Base-by-base conservation (phyloP, 2,888 invertebrate genomes). In the Chrysolina oricalcia region DNA sequence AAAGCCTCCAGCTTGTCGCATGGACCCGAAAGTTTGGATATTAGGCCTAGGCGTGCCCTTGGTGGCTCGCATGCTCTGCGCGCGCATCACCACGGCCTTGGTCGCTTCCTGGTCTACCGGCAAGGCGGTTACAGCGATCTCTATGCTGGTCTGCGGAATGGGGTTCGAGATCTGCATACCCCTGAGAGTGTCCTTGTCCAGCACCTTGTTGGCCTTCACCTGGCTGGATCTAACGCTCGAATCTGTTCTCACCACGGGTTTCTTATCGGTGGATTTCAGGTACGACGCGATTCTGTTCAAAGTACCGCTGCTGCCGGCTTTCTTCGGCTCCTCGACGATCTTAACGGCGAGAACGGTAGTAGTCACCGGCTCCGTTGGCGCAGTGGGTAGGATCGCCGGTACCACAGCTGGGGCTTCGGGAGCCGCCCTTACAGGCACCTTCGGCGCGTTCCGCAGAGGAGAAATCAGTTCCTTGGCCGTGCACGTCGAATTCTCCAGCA, bases 101-200 rank as follows among this genome's bases (percentile, higher is more conserved):
- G 80, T 76, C 80, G 89, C 90, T 15, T 92, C 92, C 2, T 89
- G 88, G 62, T 91, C 90, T 0, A 94, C 92, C 0, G 94, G 91
- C 0, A 94, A 90, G 0, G 92, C 90, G 15, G 90, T 90, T 10
- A 91, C 89, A 0, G 92, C 89, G 1, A 93, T 85, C 63, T 92
- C 92, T 11, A 93, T 93, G 66, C 92, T 91, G 73, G 91, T 91
- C 84, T 94, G 94, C 0, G 93, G 92, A 81, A 97, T 96, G 0
- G 97, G 97, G 83, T 93, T 92, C 0, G 97, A 97, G 83, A 97
- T 97, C 86, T 96, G 94, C 68, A 96, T 89, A 72, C 92, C 94
- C 67, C 95, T 91, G 69, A 97, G 85, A 0, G 93, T 90, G 15
- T 93, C 93, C 83, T 94, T 93, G 83, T 96, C 94, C 0, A 93